Evolutionary conservation across 1,140 invertebrate genomes (phyloP).

Genomic region (Cherax destructor): DNA sequence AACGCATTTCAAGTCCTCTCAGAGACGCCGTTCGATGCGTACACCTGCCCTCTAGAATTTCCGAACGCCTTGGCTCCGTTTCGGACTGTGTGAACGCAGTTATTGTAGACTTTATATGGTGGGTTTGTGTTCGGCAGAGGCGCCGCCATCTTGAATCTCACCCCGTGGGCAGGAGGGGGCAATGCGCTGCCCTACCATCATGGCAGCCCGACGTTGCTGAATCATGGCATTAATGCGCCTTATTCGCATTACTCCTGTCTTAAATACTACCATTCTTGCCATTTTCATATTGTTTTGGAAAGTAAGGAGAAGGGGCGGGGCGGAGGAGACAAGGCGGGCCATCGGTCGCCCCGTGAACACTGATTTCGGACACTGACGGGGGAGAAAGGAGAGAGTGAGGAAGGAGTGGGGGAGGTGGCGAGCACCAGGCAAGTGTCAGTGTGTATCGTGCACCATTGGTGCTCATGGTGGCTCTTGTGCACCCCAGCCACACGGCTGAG

Average conservation of each 20-base stretch:
- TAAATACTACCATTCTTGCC: not conserved
- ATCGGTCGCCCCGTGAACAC: not conserved
- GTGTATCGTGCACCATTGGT: not conserved
- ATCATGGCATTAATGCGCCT: not conserved
- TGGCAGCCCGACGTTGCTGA: not conserved
- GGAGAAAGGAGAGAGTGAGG: not conserved
- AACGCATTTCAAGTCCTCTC: not conserved
- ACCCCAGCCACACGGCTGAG: not conserved
- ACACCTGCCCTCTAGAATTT: not conserved
- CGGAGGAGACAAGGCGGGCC: not conserved
- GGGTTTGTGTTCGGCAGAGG: not conserved
- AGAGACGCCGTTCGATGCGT: not conserved
- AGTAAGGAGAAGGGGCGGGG: not conserved
- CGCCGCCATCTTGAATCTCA: conserved; percentile 22
- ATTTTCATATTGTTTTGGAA: not conserved
- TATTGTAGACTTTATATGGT: not conserved
- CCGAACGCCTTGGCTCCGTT: not conserved
- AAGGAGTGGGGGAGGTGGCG: not conserved
- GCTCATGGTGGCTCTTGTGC: not conserved
- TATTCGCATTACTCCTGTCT: not conserved
- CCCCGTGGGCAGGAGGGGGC: not conserved
- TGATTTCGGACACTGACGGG: not conserved
- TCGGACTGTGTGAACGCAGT: not conserved
- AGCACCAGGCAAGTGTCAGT: not conserved
- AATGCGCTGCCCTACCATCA: conserved; percentile 14